A percentile compares a stretch with the other conserved stretches of the same genome.
These are phyloP conservation scores for Anarrhichthys ocellatus DNA, from an alignment of 2,113 vertebrate genomes.

Conservation along the genomic window DNA sequence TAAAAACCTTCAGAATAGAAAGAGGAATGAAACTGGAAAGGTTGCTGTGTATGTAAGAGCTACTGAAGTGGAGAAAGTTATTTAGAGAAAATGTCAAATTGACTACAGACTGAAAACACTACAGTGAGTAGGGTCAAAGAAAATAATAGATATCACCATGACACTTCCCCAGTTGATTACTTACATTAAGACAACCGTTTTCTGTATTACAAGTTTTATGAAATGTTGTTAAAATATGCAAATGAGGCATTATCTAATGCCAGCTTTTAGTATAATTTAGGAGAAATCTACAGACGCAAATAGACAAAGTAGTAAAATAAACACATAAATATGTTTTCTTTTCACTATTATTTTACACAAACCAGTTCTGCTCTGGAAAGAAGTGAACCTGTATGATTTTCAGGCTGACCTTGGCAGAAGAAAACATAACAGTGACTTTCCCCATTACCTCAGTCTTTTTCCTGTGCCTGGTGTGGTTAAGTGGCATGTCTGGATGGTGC, in stretches of 20 bases:
- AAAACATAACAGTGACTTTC: slow-evolving; percentile 28
- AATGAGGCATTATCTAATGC: not conserved
- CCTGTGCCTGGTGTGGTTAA: slow-evolving; percentile 46
- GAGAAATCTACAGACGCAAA: not conserved
- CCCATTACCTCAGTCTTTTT: slow-evolving; percentile 58
- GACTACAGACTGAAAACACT: not conserved
- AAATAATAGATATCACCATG: not conserved
- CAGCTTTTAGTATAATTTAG: not conserved
- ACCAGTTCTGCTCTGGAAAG: not conserved
- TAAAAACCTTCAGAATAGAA: not conserved
- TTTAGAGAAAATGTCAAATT: not conserved
- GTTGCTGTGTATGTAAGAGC: too few relatives aligned
- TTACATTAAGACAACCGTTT: not conserved
- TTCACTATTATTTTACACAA: too few relatives aligned
- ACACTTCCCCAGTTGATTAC: too few relatives aligned
- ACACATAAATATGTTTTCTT: not conserved
- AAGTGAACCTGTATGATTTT: slow-evolving; percentile 3
- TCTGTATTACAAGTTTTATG: not conserved
- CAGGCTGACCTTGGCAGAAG: slow-evolving; percentile 25
- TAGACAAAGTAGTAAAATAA: not conserved
- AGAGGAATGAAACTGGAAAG: too few relatives aligned
- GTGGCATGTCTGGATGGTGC: slow-evolving; percentile 37
- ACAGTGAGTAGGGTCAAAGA: not conserved
- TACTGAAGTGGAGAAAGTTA: too few relatives aligned
- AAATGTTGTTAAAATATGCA: not conserved